These are phyloP conservation scores for Pteruthius melanotis DNA, from an alignment of 2,113 vertebrate genomes.

Conservation along the genomic window DNA sequence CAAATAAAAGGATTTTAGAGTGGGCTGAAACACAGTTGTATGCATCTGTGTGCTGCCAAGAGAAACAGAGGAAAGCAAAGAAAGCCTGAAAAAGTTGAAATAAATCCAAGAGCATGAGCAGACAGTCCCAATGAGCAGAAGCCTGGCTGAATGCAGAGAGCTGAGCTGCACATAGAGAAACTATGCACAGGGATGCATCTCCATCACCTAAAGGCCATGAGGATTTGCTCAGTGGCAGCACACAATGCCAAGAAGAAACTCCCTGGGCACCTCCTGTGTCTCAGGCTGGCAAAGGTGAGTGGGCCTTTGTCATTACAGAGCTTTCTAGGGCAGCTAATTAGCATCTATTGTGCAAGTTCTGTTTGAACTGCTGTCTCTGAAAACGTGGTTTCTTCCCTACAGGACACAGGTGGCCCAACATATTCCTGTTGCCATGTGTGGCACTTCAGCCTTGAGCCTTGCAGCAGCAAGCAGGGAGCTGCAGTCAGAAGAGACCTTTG, in stretches of 20 bases:
- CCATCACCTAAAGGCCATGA: rapidly evolving
- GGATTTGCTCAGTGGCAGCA: rapidly evolving
- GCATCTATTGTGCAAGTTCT: not conserved
- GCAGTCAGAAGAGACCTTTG: rapidly evolving
- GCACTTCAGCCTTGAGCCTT: not conserved
- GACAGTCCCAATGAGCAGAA: rapidly evolving
- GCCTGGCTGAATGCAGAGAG: not conserved
- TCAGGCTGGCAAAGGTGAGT: not conserved
- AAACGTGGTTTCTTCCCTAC: rapidly evolving
- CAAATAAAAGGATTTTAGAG: not conserved
- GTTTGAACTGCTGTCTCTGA: not conserved
- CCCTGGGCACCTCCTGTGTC: rapidly evolving
- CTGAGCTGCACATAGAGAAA: rapidly evolving
- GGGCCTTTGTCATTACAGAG: not conserved
- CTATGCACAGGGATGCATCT: too few relatives aligned
- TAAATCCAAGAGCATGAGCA: rapidly evolving
- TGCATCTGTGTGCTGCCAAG: not conserved
- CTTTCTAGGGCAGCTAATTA: not conserved
- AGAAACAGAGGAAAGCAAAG: not conserved
- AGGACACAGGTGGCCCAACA: too few relatives aligned
- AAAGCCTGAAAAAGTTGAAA: not conserved
- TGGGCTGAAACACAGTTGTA: not conserved
- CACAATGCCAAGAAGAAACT: not conserved
- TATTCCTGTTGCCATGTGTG: rapidly evolving
- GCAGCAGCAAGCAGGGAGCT: not conserved